Evolutionary conservation across 2,113 vertebrate species (phyloP).

Genomic region (Elgaria multicarinata): DNA sequence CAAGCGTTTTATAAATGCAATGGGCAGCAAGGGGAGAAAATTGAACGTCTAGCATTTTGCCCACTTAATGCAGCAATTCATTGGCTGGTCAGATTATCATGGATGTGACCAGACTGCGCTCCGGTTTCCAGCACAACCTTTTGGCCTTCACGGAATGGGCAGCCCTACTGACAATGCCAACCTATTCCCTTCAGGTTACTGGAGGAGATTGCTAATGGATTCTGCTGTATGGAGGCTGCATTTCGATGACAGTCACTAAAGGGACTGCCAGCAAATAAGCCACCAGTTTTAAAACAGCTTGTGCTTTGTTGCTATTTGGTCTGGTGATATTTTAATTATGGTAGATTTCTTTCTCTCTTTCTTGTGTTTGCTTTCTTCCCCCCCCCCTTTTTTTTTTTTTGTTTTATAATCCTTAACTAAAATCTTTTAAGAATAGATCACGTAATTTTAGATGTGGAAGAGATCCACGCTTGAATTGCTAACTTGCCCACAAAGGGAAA

Average conservation of each 20-base stretch:
- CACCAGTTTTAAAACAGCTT: background rate
- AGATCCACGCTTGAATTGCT: background rate
- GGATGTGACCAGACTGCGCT: slow-evolving; percentile 35
- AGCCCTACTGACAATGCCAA: slow-evolving; percentile 12
- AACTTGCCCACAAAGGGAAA: background rate
- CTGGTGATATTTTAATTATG: background rate
- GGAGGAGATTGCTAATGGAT: background rate
- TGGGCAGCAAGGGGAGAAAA: background rate
- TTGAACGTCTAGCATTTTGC: slow-evolving; percentile 25
- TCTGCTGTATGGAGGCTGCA: slow-evolving; percentile 13
- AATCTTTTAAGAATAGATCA: background rate
- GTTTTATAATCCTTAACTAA: background rate
- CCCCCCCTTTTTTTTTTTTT: background rate
- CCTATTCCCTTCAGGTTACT: slow-evolving; percentile 6
- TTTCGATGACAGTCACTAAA: slow-evolving; percentile 50
- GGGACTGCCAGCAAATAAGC: slow-evolving; percentile 38
- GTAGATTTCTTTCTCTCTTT: background rate
- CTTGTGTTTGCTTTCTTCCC: too few species aligned
- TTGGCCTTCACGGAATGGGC: slow-evolving; percentile 14
- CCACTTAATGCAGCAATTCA: slow-evolving; percentile 48
- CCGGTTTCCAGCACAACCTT: slow-evolving; percentile 6
- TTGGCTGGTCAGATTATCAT: slow-evolving; percentile 11
- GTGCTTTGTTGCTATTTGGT: background rate
- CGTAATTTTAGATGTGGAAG: background rate
- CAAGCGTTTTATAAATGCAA: slow-evolving; percentile 40